phyloP scores from a whole-genome alignment of 2,113 vertebrate genomes.

The Chaenocephalus aceratus region DNA sequence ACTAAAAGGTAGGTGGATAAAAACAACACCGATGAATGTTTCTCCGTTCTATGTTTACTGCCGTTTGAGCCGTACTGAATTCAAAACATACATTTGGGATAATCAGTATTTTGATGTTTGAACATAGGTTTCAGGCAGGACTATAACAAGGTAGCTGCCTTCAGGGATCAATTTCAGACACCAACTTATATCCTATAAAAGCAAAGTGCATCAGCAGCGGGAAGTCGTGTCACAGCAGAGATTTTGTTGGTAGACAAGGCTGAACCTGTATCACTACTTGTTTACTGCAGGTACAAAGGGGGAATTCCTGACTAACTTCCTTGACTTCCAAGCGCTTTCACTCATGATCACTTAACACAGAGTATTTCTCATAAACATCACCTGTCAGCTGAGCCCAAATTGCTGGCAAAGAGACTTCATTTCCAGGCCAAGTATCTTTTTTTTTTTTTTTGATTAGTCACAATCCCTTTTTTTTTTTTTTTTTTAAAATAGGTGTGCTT shows the following conservation, averaged over 20 bases:
- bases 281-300: conserved; percentile 35
- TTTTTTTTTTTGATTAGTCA: conserved; percentile 4
- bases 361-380: conserved; percentile 6
- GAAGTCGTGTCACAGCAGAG: conserved; percentile 6
- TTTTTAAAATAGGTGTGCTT: neutral
- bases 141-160: neutral
- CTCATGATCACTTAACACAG: conserved; percentile 9
- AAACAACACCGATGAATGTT: conserved; percentile 22
- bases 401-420: neutral
- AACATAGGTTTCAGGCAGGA: neutral
- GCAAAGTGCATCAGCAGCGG: neutral
- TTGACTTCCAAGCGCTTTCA: conserved; percentile 18
- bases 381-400: neutral
- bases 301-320: conserved; percentile 36
- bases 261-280: conserved; percentile 38
- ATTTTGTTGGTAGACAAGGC: conserved; percentile 31
- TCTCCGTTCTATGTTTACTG: neutral
- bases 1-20: neutral
- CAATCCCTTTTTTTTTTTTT: no score
- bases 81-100: neutral
- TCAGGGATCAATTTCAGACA: conserved; percentile 45
- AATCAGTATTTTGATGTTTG: conserved; percentile 25
- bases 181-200: conserved; percentile 31
- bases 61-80: neutral
- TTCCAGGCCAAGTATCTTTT: conserved; percentile 6